A percentile compares a stretch with the other conserved stretches of the same genome.
Conservation (phyloP, 1,140 invertebrate genomes). For the Bombus fervidus region DNA sequence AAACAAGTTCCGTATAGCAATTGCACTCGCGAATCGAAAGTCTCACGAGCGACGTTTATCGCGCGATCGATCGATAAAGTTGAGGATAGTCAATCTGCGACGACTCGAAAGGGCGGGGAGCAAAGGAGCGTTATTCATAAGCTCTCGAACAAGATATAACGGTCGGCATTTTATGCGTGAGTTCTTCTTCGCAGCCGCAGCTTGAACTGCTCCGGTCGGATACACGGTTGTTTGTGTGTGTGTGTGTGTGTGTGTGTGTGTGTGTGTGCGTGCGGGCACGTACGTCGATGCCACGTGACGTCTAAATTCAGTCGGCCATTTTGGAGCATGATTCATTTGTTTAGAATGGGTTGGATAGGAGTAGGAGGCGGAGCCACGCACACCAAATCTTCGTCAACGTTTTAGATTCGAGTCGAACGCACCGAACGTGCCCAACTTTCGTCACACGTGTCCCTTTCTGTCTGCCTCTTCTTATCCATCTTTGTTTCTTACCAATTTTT, state of each 20-base stretch:
- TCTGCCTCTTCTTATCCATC: no score
- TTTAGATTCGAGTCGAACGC: slow-evolving; percentile 66
- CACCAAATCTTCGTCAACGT: slow-evolving; percentile 75
- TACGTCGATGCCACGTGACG: slow-evolving; percentile 74
- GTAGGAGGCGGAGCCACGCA: slow-evolving; percentile 79
- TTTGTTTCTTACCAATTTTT: no score
- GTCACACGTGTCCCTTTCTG: not conserved
- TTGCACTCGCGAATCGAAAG: not conserved
- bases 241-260: accelerated
- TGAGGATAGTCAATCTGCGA: not conserved
- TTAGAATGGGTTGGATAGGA: slow-evolving; percentile 80
- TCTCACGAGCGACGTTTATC: not conserved
- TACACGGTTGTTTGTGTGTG: not conserved
- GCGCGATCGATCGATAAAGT: not conserved
- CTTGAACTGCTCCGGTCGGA: slow-evolving; percentile 47
- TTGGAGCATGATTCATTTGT: slow-evolving; percentile 82
- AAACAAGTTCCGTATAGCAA: no score
- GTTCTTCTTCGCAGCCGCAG: slow-evolving; percentile 51
- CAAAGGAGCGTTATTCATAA: not conserved
- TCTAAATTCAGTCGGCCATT: slow-evolving; percentile 82
- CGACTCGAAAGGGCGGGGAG: not conserved
- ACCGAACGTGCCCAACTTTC: not conserved
- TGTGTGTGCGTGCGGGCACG: slow-evolving; percentile 35
- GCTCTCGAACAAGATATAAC: not conserved
- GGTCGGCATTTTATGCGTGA: slow-evolving; percentile 29